Conservation (phyloP, 2,113 vertebrate species). For the Crotalus helleri region DNA sequence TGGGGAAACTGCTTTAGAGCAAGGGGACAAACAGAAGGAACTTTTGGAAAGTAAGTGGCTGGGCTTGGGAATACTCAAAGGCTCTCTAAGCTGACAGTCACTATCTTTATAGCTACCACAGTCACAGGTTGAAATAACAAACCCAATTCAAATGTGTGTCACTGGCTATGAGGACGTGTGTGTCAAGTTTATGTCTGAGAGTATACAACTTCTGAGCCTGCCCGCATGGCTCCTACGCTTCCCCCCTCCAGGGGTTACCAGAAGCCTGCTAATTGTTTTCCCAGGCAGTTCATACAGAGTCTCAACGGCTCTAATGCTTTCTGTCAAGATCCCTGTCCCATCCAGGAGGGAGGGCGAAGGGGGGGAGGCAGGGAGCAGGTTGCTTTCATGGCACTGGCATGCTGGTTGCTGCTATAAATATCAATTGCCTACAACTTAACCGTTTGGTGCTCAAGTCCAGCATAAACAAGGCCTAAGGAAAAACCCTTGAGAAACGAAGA, state of each 20-base stretch:
- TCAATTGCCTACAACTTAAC: not conserved
- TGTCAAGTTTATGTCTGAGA: not conserved
- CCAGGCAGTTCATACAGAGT: not conserved
- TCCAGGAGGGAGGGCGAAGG: not conserved
- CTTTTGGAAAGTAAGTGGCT: not conserved
- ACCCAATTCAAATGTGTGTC: slow-evolving; percentile 5
- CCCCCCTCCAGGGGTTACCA: not conserved
- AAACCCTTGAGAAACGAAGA: not conserved
- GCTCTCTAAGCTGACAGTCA: not conserved
- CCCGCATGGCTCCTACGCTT: not conserved
- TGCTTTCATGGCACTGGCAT: not conserved
- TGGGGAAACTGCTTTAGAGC: not conserved
- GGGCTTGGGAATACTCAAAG: not conserved
- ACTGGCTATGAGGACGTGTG: not conserved
- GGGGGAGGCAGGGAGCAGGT: not conserved
- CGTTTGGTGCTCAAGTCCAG: not conserved
- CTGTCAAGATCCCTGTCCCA: slow-evolving; percentile 23
- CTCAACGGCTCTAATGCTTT: slow-evolving; percentile 6
- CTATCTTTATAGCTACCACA: slow-evolving; percentile 13
- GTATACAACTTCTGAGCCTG: not conserved
- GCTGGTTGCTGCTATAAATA: slow-evolving; percentile 23
- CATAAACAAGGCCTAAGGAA: not conserved
- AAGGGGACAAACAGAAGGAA: not conserved
- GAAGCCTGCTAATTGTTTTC: slow-evolving; percentile 30
- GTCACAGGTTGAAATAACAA: slow-evolving; percentile 25